A percentile compares a stretch with the other conserved stretches of the same genome.
These are phyloP conservation scores for Sabellastarte sp. DNA, from an alignment of 2,888 invertebrate genomes.

Conservation along the genomic window DNA sequence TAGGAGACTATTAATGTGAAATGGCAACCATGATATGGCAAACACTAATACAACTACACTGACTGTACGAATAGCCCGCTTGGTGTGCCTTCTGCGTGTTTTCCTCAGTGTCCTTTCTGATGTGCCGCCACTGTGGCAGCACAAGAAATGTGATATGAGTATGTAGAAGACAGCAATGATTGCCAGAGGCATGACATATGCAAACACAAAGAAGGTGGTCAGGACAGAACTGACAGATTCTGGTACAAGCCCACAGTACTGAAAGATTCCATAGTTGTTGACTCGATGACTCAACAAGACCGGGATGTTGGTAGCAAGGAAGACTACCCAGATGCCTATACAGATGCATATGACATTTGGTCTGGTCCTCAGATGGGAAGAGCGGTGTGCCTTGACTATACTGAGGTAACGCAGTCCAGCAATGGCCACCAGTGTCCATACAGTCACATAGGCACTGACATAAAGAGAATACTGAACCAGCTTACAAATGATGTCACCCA, in stretches of 20 bases:
- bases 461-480: slow-evolving; percentile 10
- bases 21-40: too few species aligned
- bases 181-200: slow-evolving; percentile 14
- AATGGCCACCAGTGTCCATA: slow-evolving; percentile 14
- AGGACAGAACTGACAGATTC: too few species aligned
- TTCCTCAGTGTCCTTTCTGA: not conserved
- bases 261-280: slow-evolving; percentile 4
- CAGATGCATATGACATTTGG: too few species aligned
- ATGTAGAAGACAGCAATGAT: slow-evolving; percentile 14
- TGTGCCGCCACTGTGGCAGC: not conserved
- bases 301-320: slow-evolving; percentile 12
- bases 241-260: too few species aligned
- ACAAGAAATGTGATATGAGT: not conserved
- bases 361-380: too few species aligned
- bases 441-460: slow-evolving; percentile 19
- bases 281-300: slow-evolving; percentile 9
- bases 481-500: slow-evolving; percentile 15
- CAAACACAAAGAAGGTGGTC: slow-evolving; percentile 18
- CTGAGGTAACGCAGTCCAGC: slow-evolving; percentile 11
- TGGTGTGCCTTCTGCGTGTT: not conserved
- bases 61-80: too few species aligned
- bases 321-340: slow-evolving; percentile 17
- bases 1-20: too few species aligned
- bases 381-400: too few species aligned
- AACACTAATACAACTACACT: too few species aligned